phyloP scores from a whole-genome alignment of 2,113 vertebrate genomes.

The Tamias sibiricus region DNA sequence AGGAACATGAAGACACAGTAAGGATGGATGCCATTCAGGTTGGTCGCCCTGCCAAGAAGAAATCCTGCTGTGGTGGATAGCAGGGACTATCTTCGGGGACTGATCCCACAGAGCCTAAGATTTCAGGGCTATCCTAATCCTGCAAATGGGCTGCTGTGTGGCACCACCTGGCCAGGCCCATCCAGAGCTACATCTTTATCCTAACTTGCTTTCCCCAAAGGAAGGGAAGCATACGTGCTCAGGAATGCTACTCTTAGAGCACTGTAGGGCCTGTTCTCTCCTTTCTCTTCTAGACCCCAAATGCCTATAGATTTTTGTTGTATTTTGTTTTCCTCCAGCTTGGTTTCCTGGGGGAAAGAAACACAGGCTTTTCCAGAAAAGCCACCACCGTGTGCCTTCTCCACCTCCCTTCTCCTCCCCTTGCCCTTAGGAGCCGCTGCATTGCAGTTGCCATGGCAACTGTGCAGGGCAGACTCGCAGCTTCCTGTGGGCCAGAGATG shows the following conservation, averaged over 20 bases:
- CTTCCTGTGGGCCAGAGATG: constrained; percentile 51
- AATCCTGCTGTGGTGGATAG: constrained; percentile 90
- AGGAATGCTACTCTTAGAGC: neutral
- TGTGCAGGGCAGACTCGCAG: neutral
- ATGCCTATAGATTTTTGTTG: neutral
- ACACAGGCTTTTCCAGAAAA: constrained; percentile 53
- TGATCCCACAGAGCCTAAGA: neutral
- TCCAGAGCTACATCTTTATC: neutral
- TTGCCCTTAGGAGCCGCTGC: neutral
- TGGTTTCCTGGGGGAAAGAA: constrained; percentile 33
- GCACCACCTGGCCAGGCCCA: no score
- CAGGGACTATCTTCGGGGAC: neutral
- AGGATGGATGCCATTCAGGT: constrained; percentile 90
- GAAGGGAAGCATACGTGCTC: neutral
- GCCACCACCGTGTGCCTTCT: constrained; percentile 28
- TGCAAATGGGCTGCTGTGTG: neutral
- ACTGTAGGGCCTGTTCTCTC: neutral
- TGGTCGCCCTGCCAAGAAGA: constrained; percentile 87
- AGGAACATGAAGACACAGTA: constrained; percentile 92
- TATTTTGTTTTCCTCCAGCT: neutral
- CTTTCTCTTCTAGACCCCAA: neutral
- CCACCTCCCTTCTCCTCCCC: neutral
- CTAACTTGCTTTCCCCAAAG: neutral
- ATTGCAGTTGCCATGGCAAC: constrained; percentile 41
- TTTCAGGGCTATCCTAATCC: neutral